A percentile compares a stretch with the other conserved stretches of the same genome.
Conservation (phyloP, 2,797 vertebrate species). For the Esox lucius region DNA sequence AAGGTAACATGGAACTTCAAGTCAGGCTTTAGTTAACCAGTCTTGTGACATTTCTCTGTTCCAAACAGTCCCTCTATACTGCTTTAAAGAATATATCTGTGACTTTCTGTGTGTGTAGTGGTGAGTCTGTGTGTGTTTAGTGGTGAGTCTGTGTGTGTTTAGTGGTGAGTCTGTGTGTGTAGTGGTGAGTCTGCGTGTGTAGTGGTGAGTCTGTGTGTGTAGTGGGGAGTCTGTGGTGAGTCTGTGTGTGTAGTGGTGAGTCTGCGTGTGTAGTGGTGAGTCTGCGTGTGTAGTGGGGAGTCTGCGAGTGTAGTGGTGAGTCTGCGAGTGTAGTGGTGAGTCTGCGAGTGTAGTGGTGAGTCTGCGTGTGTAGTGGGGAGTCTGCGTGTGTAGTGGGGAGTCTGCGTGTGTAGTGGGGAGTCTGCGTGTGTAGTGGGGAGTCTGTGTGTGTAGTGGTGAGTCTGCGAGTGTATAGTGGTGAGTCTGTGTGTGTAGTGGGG, state of each 20-base stretch:
- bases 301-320: neutral
- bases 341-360: neutral
- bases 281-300: neutral
- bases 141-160: neutral
- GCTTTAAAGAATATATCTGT: neutral
- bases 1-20: neutral
- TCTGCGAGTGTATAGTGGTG: too few species aligned
- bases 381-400: too few species aligned
- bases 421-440: too few species aligned
- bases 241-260: neutral
- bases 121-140: neutral
- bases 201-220: too few species aligned
- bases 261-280: neutral
- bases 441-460: too few species aligned
- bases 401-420: too few species aligned
- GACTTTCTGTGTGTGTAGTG: neutral
- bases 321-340: too few species aligned
- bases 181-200: too few species aligned
- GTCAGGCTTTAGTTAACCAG: neutral
- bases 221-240: too few species aligned
- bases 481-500: too few species aligned
- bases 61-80: neutral
- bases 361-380: constrained; percentile 23
- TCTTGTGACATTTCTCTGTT: neutral
- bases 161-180: too few species aligned